Conservation (phyloP, 2,113 vertebrate genomes). For the Martes martes region DNA sequence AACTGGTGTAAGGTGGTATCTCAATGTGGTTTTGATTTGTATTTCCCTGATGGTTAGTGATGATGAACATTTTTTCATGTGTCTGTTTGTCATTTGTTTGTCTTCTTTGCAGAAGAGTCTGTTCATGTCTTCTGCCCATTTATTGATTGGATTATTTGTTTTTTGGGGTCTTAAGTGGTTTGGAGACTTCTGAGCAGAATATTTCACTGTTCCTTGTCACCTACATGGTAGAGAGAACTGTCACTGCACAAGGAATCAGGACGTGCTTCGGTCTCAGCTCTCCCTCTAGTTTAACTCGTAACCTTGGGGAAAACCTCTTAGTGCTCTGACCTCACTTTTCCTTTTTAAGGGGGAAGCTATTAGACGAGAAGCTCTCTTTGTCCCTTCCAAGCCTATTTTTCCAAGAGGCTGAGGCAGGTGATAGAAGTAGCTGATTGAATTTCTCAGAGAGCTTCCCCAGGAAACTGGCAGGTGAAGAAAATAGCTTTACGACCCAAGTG, state of each 20-base stretch:
- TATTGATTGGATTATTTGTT: too few relatives aligned
- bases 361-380: background rate
- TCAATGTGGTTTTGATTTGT: too few relatives aligned
- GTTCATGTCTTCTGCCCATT: too few relatives aligned
- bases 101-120: too few relatives aligned
- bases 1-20: too few relatives aligned
- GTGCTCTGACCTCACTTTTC: background rate
- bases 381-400: background rate
- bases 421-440: background rate
- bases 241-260: background rate
- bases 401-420: background rate
- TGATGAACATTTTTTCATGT: too few relatives aligned
- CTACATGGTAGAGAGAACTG: background rate
- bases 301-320: background rate
- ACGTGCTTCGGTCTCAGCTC: background rate
- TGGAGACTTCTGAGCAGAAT: background rate
- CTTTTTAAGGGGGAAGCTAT: background rate
- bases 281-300: background rate
- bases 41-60: too few relatives aligned
- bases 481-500: background rate
- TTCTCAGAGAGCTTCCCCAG: background rate
- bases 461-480: background rate
- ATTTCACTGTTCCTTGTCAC: background rate
- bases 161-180: background rate
- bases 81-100: too few relatives aligned